Conservation (phyloP, 2,888 invertebrate genomes). For the Liposcelis brunnea region DNA sequence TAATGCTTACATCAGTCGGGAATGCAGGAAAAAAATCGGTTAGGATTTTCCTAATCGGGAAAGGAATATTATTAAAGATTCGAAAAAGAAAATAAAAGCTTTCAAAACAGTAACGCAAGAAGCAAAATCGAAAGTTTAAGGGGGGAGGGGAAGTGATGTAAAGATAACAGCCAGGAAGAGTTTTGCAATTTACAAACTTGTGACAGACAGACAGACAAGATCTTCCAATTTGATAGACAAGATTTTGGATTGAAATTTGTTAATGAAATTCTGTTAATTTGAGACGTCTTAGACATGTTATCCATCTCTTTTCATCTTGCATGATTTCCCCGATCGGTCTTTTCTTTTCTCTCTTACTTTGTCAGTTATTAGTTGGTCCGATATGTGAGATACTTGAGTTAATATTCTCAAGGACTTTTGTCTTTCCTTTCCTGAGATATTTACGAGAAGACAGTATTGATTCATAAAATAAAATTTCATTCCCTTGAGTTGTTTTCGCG, state of each 20-base stretch:
- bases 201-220: constrained; percentile 2
- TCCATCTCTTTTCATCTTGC: background rate
- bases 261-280: constrained; percentile 4
- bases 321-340: no score
- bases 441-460: no score
- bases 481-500: no score
- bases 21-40: background rate
- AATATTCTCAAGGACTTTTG: no score
- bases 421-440: no score
- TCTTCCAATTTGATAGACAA: background rate
- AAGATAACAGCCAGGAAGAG: background rate
- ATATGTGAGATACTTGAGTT: no score
- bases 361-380: no score
- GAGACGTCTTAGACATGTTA: constrained; percentile 3
- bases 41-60: background rate
- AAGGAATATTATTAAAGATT: background rate
- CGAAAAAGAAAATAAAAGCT: background rate
- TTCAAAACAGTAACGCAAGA: background rate
- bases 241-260: background rate
- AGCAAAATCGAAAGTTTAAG: background rate
- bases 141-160: background rate
- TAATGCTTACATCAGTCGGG: background rate
- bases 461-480: no score
- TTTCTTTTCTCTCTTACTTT: no score
- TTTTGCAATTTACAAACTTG: constrained; percentile 1